Evolutionary conservation across 2,888 invertebrate genomes (phyloP).

Genomic region (Andrena flavipes): DNA sequence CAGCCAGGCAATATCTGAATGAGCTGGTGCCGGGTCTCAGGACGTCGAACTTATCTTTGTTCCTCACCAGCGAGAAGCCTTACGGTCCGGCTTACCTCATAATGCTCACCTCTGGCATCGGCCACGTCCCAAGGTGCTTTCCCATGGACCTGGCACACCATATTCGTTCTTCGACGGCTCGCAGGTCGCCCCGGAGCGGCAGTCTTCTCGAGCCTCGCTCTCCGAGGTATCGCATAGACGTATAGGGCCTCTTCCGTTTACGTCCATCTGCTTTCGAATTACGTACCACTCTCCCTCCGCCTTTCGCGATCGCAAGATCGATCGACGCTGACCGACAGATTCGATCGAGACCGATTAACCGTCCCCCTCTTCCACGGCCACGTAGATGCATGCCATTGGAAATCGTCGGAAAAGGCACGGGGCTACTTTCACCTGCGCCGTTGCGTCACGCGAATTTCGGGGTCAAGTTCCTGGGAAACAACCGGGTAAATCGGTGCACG

Average conservation of each 20-base stretch:
- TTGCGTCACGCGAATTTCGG: slow-evolving; percentile 51
- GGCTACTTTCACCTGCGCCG: slow-evolving; percentile 54
- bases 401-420: slow-evolving; percentile 41
- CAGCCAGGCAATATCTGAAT: slow-evolving; percentile 56
- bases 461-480: slow-evolving; percentile 67
- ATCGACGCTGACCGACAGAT: slow-evolving; percentile 25
- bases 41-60: slow-evolving; percentile 69
- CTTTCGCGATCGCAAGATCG: slow-evolving; percentile 25
- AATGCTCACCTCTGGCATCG: slow-evolving; percentile 72
- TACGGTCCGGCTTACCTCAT: slow-evolving; percentile 62
- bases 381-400: slow-evolving; percentile 20
- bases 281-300: slow-evolving; percentile 12
- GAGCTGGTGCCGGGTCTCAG: slow-evolving; percentile 56
- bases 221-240: slow-evolving; percentile 57
- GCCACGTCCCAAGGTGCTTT: slow-evolving; percentile 64
- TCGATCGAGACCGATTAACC: slow-evolving; percentile 34
- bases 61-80: slow-evolving; percentile 32
- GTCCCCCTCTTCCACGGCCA: background rate
- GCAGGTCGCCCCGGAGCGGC: slow-evolving; percentile 42
- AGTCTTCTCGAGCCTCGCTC: slow-evolving; percentile 51
- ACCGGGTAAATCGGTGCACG: slow-evolving; percentile 6
- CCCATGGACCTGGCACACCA: slow-evolving; percentile 70
- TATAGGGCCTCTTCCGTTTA: slow-evolving; percentile 69
- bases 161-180: slow-evolving; percentile 65
- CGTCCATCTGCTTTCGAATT: slow-evolving; percentile 72